Evolutionary conservation across 2,113 vertebrate genomes (phyloP).

Genomic region (Mormyrus lacerda): DNA sequence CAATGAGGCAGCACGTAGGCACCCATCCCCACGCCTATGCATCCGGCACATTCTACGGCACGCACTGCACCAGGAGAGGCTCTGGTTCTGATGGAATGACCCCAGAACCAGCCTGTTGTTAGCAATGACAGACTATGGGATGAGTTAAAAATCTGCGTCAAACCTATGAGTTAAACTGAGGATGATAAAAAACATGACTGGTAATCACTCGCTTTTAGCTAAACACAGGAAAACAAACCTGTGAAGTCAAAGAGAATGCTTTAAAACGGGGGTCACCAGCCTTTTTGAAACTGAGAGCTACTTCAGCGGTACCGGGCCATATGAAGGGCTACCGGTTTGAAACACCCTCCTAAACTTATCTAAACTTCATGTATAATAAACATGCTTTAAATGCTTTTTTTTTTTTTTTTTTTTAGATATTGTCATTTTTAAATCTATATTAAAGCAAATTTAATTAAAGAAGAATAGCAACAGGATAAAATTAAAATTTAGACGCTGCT

Average conservation of each 20-base stretch:
- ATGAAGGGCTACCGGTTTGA: too few species aligned
- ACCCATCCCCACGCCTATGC: slow-evolving; percentile 34
- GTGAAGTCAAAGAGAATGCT: neutral
- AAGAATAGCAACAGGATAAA: too few species aligned
- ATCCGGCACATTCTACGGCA: neutral
- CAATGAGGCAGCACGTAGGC: slow-evolving; percentile 59
- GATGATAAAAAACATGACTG: neutral
- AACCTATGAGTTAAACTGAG: neutral
- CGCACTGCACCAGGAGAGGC: neutral
- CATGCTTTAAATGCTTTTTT: too few species aligned
- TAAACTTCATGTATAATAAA: too few species aligned
- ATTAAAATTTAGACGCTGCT: too few species aligned
- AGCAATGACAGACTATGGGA: neutral
- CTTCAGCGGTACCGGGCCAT: too few species aligned
- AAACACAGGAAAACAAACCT: neutral
- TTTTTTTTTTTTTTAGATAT: too few species aligned
- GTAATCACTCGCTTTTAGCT: neutral
- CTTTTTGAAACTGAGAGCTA: too few species aligned
- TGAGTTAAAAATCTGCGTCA: neutral
- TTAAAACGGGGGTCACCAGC: neutral
- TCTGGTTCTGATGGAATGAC: neutral
- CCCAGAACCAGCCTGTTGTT: neutral
- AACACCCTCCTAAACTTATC: too few species aligned
- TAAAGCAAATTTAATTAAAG: too few species aligned
- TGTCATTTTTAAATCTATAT: too few species aligned